Evolutionary conservation across 1,140 invertebrate genomes (phyloP).

Genomic region (Bombus turneri): DNA sequence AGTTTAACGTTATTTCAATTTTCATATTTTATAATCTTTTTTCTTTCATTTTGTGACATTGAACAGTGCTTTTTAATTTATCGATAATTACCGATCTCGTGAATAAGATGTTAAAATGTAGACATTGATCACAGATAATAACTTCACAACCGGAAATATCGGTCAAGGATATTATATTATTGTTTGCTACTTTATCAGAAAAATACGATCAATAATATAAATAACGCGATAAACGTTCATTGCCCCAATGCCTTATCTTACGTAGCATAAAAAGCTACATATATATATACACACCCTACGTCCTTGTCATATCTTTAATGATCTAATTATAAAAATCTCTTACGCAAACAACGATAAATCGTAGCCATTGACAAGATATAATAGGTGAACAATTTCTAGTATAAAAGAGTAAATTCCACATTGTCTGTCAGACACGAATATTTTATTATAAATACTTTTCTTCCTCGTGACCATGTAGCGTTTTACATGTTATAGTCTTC

Average conservation of each 20-base stretch:
- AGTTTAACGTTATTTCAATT: too few species aligned
- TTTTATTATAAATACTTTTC: constrained; percentile 25
- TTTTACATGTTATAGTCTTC: not conserved
- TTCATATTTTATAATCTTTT: not conserved
- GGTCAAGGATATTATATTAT: too few species aligned
- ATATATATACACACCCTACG: not conserved
- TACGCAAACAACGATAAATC: not conserved
- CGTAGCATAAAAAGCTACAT: too few species aligned
- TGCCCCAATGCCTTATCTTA: not conserved
- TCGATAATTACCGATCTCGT: not conserved
- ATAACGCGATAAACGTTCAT: not conserved
- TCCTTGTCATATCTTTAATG: not conserved
- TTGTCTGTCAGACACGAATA: not conserved
- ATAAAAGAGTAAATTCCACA: not conserved
- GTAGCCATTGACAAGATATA: not conserved
- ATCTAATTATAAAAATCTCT: not conserved
- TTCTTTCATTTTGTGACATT: not conserved
- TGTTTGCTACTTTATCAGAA: not conserved
- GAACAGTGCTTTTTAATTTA: not conserved
- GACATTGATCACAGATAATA: not conserved
- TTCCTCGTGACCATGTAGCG: not conserved
- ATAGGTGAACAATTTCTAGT: not conserved
- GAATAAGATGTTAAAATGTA: not conserved
- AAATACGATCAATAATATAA: not conserved
- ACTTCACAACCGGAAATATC: too few species aligned